Evolutionary conservation across 2,888 invertebrate species (phyloP), one percentile per base, ranked within the genome.

Genomic region (Pammene aurita): DNA sequence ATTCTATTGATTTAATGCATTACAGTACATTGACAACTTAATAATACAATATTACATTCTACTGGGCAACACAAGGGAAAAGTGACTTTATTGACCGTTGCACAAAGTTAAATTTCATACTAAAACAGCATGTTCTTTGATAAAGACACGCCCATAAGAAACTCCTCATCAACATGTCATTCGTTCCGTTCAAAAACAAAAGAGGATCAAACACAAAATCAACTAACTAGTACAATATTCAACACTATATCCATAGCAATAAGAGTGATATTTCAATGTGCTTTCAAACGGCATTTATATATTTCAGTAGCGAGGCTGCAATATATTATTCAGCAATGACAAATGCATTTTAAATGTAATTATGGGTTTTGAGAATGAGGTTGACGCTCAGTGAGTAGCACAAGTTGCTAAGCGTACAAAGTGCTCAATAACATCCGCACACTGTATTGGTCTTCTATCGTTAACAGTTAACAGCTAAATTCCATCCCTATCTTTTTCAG

Each of bases 271-370:
- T 57, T 57, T 26, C 41, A 18, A 41, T 18, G 41, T 1, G 26
- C 4, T 57, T 18, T 42, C 18, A 7, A 18, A 16, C 11, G 11
- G 13, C 13, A 5, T 18, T 6, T 18, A 41, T 57, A 41, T 16
- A 18, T 41, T 57, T 41, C 11, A 42, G 13, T 18, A 18, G 56
- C 0, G 6, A 18, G 11, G 0, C 1, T 41, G 56, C 13, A 0
- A 42, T 57, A 57, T 42, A 57, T 42, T 42, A 57, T 57, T 41
- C 56, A 57, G 1, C 38, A 11, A 16, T 41, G 41, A 57, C 18
- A 11, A 41, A 26, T 38, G 38, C 7, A 38, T 38, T 38, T 38
- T 38, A 38, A 38, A 38, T 38, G 26, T 26, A 26, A 26, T 26
- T 26, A 26, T 38, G 9, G 38, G 34, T 54, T 34, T 34, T 34